Evolutionary conservation across 2,888 invertebrate genomes (phyloP), one percentile per base, ranked within the genome.

Genomic region (Rosalia funebris): DNA sequence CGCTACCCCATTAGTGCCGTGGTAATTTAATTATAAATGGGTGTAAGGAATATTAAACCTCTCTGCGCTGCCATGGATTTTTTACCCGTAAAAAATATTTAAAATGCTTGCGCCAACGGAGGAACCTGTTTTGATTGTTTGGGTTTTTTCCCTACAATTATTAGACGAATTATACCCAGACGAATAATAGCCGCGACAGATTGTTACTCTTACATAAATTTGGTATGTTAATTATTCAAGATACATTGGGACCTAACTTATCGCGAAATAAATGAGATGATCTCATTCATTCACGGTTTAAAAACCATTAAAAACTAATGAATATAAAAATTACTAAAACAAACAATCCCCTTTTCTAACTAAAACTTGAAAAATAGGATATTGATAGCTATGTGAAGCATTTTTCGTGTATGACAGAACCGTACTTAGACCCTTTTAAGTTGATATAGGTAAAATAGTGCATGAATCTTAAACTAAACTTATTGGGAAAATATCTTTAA

Each of bases 11-110:
- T 53, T 53, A 53, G 42, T 17, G 32, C 41, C 53, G 41, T 53
- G 46, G 42, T 53, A 53, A 53, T 53, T 53, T 19, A 42, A 53
- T 53, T 53, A 53, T 42, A 42, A 41, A 53, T 53, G 41, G 42
- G 32, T 19, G 16, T 42, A 53, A 42, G 42, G 42, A 32, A 53
- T 41, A 53, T 53, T 53, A 42, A 42, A 53, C n/a, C 41, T 53
- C 41, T 42, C 42, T 31, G 11, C 20, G 25, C 41, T 16, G 42
- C 53, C 11, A 12, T n/a, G 11, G 39, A 25, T 17, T 41, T 42
- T 32, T 37, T 11, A 15, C 31, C 3, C 34, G 11, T 34, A 19
- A 32, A 42, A 53, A 53, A 42, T 10, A 7, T 11, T 10, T 32
- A 9, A 37, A 31, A 32, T 31, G 25, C 32, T 53, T 32, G 42